These are phyloP conservation scores for Zaprionus camerounensis DNA, from an alignment of 1,140 invertebrate genomes.

Conservation along the genomic window DNA sequence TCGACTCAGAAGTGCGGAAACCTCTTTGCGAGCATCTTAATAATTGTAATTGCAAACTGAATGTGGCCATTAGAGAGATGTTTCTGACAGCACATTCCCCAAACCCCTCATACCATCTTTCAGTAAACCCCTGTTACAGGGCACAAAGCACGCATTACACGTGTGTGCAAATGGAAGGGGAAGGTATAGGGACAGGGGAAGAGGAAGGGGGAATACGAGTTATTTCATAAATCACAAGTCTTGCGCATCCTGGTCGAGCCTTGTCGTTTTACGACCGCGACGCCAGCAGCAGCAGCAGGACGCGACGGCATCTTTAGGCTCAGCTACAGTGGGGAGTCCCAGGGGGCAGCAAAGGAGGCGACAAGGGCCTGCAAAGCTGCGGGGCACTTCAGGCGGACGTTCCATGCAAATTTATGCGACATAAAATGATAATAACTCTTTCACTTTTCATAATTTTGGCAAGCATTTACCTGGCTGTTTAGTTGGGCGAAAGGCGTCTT, in stretches of 20 bases:
- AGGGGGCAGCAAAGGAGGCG: neutral
- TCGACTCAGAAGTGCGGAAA: neutral
- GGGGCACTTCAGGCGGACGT: constrained; percentile 38
- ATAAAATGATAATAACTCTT: constrained; percentile 72
- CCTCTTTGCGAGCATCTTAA: constrained; percentile 29
- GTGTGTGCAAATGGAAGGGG: constrained; percentile 20
- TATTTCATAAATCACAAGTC: constrained; percentile 43
- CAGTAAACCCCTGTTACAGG: neutral
- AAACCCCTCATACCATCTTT: neutral
- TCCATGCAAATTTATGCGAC: constrained; percentile 65
- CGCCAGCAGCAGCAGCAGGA: constrained; percentile 11
- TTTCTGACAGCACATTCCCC: neutral
- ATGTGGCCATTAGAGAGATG: constrained; percentile 25
- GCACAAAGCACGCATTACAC: constrained; percentile 38
- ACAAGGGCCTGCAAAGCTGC: constrained; percentile 6
- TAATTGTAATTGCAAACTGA: constrained; percentile 39
- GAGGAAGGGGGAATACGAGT: neutral
- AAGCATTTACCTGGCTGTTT: constrained; percentile 60
- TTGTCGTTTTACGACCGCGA: constrained; percentile 37
- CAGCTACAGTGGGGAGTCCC: neutral
- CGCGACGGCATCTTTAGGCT: constrained; percentile 20
- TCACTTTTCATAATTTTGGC: constrained; percentile 65
- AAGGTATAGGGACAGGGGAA: no score
- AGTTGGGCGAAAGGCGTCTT: constrained; percentile 25
- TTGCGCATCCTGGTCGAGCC: constrained; percentile 17